These are phyloP conservation scores for Poecilia picta DNA, from an alignment of 2,797 vertebrate species.

Conservation along the genomic window DNA sequence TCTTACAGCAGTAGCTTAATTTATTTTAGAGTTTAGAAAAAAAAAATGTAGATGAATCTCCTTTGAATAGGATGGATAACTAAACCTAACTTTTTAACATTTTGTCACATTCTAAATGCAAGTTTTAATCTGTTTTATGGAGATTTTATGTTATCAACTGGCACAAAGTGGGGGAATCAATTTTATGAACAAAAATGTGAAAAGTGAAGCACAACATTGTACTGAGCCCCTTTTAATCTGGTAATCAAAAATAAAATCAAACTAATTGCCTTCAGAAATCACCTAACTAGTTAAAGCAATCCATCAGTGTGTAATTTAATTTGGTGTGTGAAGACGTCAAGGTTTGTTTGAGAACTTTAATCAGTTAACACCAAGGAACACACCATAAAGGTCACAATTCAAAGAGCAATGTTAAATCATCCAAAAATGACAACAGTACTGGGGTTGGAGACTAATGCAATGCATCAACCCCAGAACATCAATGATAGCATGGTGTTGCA, in stretches of 20 bases:
- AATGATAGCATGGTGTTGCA: background rate
- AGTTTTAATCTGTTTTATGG: background rate
- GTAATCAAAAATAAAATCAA: background rate
- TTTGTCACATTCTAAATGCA: background rate
- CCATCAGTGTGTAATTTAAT: background rate
- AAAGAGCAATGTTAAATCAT: background rate
- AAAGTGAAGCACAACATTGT: background rate
- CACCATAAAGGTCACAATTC: background rate
- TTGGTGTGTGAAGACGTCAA: background rate
- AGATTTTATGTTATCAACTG: background rate
- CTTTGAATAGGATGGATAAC: background rate
- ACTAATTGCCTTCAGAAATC: background rate
- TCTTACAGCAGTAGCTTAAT: conserved; percentile 61
- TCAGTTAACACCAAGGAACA: background rate
- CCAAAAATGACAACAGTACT: background rate
- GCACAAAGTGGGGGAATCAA: background rate
- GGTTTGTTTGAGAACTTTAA: background rate
- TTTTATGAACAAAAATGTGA: background rate
- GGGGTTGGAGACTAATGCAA: background rate
- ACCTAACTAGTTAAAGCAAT: background rate
- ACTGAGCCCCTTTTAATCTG: background rate
- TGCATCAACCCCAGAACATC: background rate
- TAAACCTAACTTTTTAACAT: background rate
- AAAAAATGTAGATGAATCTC: conserved; percentile 29
- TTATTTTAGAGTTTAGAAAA: conserved; percentile 56